Conservation (phyloP, 1,140 invertebrate genomes). For the Aphelinus certus region DNA sequence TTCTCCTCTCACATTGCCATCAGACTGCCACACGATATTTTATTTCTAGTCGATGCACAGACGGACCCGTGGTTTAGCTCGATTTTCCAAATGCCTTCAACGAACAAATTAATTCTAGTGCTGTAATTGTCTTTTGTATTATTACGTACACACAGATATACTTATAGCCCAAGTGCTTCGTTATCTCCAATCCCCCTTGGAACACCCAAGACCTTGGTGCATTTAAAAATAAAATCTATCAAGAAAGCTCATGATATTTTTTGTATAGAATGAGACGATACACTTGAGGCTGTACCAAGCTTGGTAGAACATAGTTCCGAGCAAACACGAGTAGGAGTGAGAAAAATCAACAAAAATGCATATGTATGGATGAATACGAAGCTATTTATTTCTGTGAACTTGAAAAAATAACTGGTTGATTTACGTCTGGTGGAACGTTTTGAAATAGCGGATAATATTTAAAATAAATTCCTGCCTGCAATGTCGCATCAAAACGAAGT, state of each 20-base stretch:
- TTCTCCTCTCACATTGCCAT: conserved; percentile 5
- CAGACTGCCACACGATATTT: background rate
- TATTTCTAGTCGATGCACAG: background rate
- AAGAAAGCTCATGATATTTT: background rate
- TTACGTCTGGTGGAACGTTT: too few relatives aligned
- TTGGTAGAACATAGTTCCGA: conserved; percentile 21
- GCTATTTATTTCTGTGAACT: too few relatives aligned
- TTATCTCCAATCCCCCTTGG: background rate
- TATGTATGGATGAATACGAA: too few relatives aligned
- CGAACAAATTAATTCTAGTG: conserved; percentile 9
- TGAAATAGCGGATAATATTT: too few relatives aligned
- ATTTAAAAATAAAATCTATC: conserved; percentile 5
- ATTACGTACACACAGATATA: background rate
- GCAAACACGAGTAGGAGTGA: background rate
- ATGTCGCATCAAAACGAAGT: too few relatives aligned
- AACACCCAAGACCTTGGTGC: background rate
- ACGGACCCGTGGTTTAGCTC: conserved; percentile 2
- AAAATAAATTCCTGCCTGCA: too few relatives aligned
- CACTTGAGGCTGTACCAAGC: conserved; percentile 14
- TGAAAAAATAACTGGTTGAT: too few relatives aligned
- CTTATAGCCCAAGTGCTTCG: conserved; percentile 15
- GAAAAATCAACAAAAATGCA: background rate
- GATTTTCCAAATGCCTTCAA: background rate
- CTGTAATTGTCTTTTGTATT: conserved; percentile 11
- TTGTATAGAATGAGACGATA: background rate